Evolutionary conservation across 2,888 invertebrate species (phyloP), one percentile per base, ranked within the genome.

Genomic region (Endomychus coccineus): DNA sequence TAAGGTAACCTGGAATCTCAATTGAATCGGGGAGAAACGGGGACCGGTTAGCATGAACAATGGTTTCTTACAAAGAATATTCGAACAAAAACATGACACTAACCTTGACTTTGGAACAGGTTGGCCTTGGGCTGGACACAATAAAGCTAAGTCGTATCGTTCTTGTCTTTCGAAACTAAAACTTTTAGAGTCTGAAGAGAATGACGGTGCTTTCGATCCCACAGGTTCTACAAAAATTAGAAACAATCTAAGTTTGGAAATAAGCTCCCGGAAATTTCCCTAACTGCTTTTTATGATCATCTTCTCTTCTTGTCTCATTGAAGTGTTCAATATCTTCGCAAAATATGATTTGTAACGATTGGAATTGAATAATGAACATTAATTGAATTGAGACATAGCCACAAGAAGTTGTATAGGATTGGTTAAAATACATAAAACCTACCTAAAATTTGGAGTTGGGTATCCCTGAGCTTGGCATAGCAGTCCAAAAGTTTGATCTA

Each of bases 91-190:
- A 17, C 11, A 19, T 4, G 12, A 22, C 31, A 49, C 71, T 74
- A 68, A 83, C 80, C 80, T 80, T 76, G 78, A 80, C 54, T 72
- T 57, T 52, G 83, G 83, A 41, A 78, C 74, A 52, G 81, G 82
- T 61, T 73, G 75, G 34, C 73, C 80, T 69, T 82, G 81, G 44
- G 80, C 80, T 46, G 71, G 72, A 54, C 75, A 75, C 14, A 71
- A 57, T 27, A 74, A 58, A 19, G 70, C 71, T 49, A 73, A 69
- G 53, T 67, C 63, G 39, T 61, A 62, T 27, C 61, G 66, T 36
- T 58, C 56, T 31, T 49, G 59, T 42, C 68, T 65, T 48, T 69
- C 65, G 60, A 54, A 68, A 42, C 62, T 65, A 57, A 59, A 70
- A 52, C 56, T 70, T 64, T 62, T 73, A 52, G 54, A 69, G 59